These are phyloP conservation scores for Ardeotis arabs DNA, from an alignment of 2,113 vertebrate species.

Conservation along the genomic window DNA sequence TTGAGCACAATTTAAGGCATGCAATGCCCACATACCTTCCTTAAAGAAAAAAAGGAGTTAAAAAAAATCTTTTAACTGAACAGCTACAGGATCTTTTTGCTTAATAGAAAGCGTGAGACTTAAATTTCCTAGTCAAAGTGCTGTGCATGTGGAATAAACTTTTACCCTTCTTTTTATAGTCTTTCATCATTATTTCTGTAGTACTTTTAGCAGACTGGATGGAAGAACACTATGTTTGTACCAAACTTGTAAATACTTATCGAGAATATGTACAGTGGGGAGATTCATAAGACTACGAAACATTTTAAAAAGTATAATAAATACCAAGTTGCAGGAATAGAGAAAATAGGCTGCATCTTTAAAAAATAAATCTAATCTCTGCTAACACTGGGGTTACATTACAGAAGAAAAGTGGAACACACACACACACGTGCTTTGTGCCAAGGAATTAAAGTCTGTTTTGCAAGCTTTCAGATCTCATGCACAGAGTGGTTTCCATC, in stretches of 20 bases:
- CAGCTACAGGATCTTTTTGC: background rate
- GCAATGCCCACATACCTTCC: background rate
- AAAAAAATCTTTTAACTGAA: background rate
- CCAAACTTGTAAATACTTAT: background rate
- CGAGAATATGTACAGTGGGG: background rate
- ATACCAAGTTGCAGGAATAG: background rate
- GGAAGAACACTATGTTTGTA: background rate
- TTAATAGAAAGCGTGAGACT: background rate
- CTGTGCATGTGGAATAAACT: background rate
- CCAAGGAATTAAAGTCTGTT: background rate
- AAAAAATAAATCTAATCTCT: background rate
- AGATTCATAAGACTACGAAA: background rate
- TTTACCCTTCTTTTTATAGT: background rate
- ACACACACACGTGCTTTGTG: accelerated
- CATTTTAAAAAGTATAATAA: background rate
- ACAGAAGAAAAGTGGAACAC: background rate
- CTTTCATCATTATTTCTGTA: background rate
- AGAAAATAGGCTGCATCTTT: background rate
- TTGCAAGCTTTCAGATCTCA: background rate
- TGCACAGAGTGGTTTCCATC: background rate
- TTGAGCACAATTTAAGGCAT: background rate
- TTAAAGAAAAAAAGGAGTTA: background rate
- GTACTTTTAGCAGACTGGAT: background rate
- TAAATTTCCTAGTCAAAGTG: background rate
- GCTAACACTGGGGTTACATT: background rate